Conservation (phyloP, 2,113 vertebrate genomes). For the Excalfactoria chinensis region DNA sequence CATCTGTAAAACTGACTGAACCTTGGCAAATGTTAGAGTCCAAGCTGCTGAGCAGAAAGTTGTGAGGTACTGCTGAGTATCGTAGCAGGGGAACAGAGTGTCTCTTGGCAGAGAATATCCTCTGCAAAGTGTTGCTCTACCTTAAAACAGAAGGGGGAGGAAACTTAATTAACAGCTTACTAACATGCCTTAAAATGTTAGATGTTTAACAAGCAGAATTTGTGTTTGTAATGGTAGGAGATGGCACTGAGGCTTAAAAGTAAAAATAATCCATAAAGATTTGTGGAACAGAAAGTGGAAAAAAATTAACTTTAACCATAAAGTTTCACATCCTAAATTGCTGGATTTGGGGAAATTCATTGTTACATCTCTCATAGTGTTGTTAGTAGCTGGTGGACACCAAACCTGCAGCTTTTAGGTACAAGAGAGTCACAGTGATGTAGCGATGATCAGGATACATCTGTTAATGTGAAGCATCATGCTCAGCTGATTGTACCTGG, state of each 20-base stretch:
- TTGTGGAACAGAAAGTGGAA: background rate
- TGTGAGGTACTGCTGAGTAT: background rate
- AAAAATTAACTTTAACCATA: background rate
- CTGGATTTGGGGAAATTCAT: background rate
- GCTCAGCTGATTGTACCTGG: accelerated
- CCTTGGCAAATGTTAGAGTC: background rate
- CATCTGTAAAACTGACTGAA: background rate
- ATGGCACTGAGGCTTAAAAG: background rate
- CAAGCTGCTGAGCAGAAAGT: background rate
- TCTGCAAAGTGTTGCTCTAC: accelerated
- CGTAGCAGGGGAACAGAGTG: accelerated
- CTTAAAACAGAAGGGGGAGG: background rate
- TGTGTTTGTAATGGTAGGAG: background rate
- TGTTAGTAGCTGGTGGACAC: background rate
- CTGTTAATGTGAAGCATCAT: accelerated
- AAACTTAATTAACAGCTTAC: background rate
- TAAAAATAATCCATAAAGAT: background rate
- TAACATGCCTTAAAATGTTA: background rate
- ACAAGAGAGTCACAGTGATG: accelerated
- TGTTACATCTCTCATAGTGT: background rate
- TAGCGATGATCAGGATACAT: background rate
- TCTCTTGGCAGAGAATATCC: background rate
- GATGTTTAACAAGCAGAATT: background rate
- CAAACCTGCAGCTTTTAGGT: background rate
- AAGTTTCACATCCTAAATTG: background rate